Percentiles rank a stretch among this genome's conserved stretches.
phyloP scores from a whole-genome alignment of 2,888 invertebrate genomes.

The Temnothorax unifasciatus region DNA sequence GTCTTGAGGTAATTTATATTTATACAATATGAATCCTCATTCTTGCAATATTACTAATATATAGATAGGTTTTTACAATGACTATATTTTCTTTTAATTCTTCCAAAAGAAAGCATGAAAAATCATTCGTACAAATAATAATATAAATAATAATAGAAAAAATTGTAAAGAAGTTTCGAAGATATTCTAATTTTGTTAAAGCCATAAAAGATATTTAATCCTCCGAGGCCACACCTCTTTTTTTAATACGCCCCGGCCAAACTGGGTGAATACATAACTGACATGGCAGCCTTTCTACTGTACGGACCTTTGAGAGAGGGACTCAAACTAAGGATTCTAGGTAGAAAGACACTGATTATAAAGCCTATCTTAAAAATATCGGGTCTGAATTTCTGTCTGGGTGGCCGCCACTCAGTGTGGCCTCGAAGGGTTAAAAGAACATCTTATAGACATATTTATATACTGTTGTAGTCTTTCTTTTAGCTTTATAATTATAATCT shows the following conservation, averaged over 20 bases:
- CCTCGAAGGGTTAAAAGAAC: not conserved
- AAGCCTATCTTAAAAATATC: no score
- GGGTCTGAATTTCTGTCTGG: no score
- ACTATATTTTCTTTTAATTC: not conserved
- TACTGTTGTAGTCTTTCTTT: not conserved
- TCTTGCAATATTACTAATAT: not conserved
- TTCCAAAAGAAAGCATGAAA: not conserved
- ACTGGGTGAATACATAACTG: no score
- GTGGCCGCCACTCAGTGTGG: no score
- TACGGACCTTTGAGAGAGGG: no score
- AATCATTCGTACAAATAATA: not conserved
- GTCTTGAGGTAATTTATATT: slow-evolving; percentile 71
- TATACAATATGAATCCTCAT: not conserved
- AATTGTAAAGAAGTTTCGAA: not conserved
- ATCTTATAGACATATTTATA: not conserved
- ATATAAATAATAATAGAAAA: not conserved
- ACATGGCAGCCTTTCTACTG: no score
- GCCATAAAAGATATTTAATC: not conserved
- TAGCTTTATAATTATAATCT: not conserved
- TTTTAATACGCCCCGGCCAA: no score
- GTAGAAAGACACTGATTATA: no score
- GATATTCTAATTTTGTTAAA: not conserved
- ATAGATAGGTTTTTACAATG: not conserved
- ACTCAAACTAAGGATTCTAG: no score
- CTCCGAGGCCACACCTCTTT: no score